phyloP scores from a whole-genome alignment of 2,888 invertebrate genomes.

The Tachina grossa region DNA sequence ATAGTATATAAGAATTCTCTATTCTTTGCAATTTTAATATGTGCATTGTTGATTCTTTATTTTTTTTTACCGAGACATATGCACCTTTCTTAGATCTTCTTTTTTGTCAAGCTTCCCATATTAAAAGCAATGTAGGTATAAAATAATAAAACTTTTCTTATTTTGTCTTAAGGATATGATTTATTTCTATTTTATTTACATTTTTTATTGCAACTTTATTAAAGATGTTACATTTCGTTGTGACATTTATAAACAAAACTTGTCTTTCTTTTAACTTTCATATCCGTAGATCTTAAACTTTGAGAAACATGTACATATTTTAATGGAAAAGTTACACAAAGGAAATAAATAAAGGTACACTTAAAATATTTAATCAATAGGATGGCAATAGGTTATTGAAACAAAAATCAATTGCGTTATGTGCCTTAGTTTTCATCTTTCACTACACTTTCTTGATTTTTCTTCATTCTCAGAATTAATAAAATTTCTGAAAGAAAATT shows the following conservation, averaged over 20 bases:
- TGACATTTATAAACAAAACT: slow-evolving; percentile 79
- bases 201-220: slow-evolving; percentile 59
- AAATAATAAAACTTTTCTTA: background rate
- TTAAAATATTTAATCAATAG: background rate
- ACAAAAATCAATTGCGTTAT: too few species aligned
- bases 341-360: slow-evolving; percentile 6
- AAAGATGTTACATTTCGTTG: slow-evolving; percentile 75
- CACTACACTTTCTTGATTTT: too few species aligned
- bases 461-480: too few species aligned
- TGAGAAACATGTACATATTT: background rate
- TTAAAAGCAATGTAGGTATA: slow-evolving; percentile 26
- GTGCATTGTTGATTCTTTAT: background rate
- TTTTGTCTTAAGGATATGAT: slow-evolving; percentile 9
- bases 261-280: slow-evolving; percentile 63
- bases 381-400: too few species aligned
- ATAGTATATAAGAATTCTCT: background rate
- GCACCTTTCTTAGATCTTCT: background rate
- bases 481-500: too few species aligned
- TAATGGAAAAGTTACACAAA: background rate
- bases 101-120: slow-evolving; percentile 12
- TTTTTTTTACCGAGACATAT: background rate
- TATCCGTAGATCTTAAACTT: slow-evolving; percentile 8
- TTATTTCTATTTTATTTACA: slow-evolving; percentile 31
- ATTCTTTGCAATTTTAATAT: slow-evolving; percentile 21
- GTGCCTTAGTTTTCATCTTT: too few species aligned